Base-by-base conservation (phyloP, 2,113 vertebrate genomes). In the Solenodon paradoxus region DNA sequence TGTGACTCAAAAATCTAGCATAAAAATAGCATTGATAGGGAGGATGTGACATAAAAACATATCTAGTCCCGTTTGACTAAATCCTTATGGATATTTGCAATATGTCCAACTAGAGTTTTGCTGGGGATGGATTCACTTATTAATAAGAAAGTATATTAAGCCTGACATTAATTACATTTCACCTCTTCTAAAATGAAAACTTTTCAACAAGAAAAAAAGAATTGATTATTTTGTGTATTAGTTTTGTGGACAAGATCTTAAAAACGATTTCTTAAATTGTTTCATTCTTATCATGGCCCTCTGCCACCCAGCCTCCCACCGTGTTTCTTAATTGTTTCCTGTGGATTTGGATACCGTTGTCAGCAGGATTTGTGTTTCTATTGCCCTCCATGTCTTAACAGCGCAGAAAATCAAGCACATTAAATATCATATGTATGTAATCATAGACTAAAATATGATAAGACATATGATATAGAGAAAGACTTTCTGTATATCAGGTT, bases 1-100 rank as follows among this genome's bases (percentile, higher is more conserved):
- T 96, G 86, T 95, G 97, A 97, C 97, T 97, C 94, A 95, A 96
- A 97, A 97, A 97, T 97, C 94, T 92, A 96, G 93, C 96, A 97
- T 95, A 95, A 98, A 97, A 98, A 93, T 92, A 88, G 24, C 30
- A 53, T 13, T 28, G 57, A 66, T 92, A 59, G 85, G 95, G 87
- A 92, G n/a, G 66, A 35, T 90, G 85, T 49, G 92, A 82, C 94
- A 94, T 89, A 81, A 97, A 98, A 97, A 90, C 81, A 93, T 97
- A 97, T 88, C 95, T 64, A 71, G 90, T 96, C 92, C 86, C 82
- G 32, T 94, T 95, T 97, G 96, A 97, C 93, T 97, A 96, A 96
- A 96, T 92, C 79, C 88, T 72, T 8, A 16, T 1, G 11, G 47
- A 75, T 45, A 45, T n/a, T 71, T 17, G 24, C 2, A 42, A 71